phyloP scores from a whole-genome alignment of 2,113 vertebrate genomes.

The Cacatua alba region DNA sequence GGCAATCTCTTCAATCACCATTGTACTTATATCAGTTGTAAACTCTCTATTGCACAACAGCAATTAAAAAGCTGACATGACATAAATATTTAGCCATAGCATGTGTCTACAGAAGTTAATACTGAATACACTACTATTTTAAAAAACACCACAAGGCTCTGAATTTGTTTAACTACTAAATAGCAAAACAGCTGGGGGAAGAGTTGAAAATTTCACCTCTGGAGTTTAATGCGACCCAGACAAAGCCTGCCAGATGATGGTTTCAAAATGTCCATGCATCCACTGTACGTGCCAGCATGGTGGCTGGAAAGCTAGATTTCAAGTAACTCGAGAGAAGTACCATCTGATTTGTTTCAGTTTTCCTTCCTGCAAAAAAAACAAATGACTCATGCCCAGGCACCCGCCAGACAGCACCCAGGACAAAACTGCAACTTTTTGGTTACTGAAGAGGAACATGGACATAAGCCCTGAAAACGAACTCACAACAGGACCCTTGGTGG shows the following conservation, averaged over 20 bases:
- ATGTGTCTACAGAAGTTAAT: not conserved
- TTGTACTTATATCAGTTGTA: not conserved
- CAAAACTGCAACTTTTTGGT: not conserved
- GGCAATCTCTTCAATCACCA: not conserved
- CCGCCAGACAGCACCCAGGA: not conserved
- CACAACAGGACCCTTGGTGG: not conserved
- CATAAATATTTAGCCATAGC: constrained; percentile 26
- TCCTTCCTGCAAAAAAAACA: not conserved
- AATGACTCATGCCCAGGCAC: not conserved
- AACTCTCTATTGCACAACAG: constrained; percentile 17
- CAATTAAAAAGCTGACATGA: constrained; percentile 33
- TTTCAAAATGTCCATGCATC: not conserved
- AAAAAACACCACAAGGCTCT: not conserved
- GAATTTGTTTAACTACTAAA: not conserved
- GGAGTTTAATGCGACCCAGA: not conserved
- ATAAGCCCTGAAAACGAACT: not conserved
- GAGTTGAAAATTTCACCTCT: not conserved
- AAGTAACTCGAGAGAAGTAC: not conserved
- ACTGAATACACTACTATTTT: not conserved
- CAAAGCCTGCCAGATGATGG: not conserved
- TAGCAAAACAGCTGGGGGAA: not conserved
- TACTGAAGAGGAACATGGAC: not conserved
- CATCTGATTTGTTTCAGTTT: not conserved
- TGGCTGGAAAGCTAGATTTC: not conserved
- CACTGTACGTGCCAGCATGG: fast-evolving